phyloP scores from a whole-genome alignment of 2,888 invertebrate genomes.

The Melipona bicolor region DNA sequence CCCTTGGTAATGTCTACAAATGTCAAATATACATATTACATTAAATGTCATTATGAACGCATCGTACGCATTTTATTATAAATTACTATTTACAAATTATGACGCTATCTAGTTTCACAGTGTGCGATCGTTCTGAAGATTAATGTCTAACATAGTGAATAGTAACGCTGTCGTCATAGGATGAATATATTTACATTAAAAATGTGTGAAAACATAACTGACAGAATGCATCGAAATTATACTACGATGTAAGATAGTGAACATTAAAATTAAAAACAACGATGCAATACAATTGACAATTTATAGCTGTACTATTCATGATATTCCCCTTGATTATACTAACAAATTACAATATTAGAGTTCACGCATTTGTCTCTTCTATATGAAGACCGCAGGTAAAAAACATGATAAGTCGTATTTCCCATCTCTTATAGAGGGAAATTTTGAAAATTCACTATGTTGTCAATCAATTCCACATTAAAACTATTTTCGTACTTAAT shows the following conservation, averaged over 20 bases:
- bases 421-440: background rate
- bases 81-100: conserved; percentile 69
- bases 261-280: background rate
- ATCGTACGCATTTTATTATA: conserved; percentile 17
- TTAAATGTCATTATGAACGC: conserved; percentile 35
- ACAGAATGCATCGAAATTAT: conserved; percentile 3
- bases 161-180: conserved; percentile 37
- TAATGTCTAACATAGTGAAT: conserved; percentile 33
- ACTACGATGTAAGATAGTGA: background rate
- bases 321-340: background rate
- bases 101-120: conserved; percentile 62
- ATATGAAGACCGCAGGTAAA: background rate
- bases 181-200: conserved; percentile 17
- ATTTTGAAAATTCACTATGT: background rate
- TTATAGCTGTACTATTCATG: background rate
- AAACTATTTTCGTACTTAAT: background rate
- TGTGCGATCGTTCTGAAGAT: conserved; percentile 47
- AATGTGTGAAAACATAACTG: conserved; percentile 22
- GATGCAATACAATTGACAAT: background rate
- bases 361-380: background rate
- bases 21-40: conserved; percentile 41
- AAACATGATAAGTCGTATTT: background rate
- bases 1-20: conserved; percentile 37
- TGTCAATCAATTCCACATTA: background rate
- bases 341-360: background rate